phyloP scores from a whole-genome alignment of 2,797 vertebrate species.

The Notamacropus eugenii region DNA sequence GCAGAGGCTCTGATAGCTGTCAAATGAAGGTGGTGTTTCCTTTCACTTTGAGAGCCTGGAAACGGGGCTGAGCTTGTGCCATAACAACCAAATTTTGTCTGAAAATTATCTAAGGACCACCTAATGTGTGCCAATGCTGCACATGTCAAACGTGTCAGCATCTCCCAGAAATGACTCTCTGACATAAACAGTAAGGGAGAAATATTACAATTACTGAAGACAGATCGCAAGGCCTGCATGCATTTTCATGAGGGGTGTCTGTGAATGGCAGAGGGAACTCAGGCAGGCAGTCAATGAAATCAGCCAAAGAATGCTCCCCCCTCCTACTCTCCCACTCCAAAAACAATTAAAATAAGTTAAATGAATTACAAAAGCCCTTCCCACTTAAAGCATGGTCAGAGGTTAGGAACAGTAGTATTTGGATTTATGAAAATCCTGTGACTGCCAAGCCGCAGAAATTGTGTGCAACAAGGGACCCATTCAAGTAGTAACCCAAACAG shows the following conservation, averaged over 20 bases:
- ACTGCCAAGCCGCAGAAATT: conserved; percentile 82
- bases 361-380: conserved; percentile 83
- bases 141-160: conserved; percentile 94
- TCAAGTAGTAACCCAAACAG: conserved; percentile 80
- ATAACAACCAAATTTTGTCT: conserved; percentile 87
- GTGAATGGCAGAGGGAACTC: conserved; percentile 90
- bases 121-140: conserved; percentile 91
- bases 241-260: conserved; percentile 92
- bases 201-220: conserved; percentile 93
- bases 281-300: conserved; percentile 87
- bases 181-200: conserved; percentile 95
- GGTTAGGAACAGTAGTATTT: conserved; percentile 83
- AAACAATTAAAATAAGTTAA: conserved; percentile 87
- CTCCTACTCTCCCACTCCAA: conserved; percentile 66
- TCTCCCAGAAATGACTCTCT: conserved; percentile 93
- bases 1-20: neutral
- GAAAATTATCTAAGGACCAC: conserved; percentile 95
- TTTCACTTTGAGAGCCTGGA: conserved; percentile 90
- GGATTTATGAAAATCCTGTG: conserved; percentile 81
- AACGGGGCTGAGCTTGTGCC: conserved; percentile 88
- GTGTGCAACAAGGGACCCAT: conserved; percentile 83
- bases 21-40: neutral
- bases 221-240: conserved; percentile 86
- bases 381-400: conserved; percentile 80
- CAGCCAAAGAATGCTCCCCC: conserved; percentile 77